Conservation (phyloP, 1,140 invertebrate genomes). For the Oscheius sp. region DNA sequence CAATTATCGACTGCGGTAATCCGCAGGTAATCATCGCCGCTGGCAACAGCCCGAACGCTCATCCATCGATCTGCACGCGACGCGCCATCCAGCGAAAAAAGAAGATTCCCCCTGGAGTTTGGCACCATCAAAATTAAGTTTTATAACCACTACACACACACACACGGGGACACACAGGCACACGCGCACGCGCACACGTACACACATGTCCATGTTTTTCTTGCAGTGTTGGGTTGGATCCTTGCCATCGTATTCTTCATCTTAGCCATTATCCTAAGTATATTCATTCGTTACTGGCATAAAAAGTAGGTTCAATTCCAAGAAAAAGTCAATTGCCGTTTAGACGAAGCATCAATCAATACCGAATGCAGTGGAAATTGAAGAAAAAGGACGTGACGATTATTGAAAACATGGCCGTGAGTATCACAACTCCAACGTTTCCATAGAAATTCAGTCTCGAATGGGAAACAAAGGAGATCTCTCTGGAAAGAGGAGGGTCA, state of each 20-base stretch:
- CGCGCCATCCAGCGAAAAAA: too few relatives aligned
- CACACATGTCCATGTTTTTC: too few relatives aligned
- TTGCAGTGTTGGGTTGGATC: not conserved
- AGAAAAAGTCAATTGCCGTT: not conserved
- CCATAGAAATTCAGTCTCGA: not conserved
- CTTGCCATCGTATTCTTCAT: not conserved
- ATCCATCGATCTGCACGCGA: not conserved
- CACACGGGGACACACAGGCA: too few relatives aligned
- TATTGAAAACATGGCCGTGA: constrained; percentile 8
- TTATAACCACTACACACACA: too few relatives aligned
- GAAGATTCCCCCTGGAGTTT: too few relatives aligned
- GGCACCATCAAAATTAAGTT: too few relatives aligned
- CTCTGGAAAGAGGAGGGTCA: not conserved
- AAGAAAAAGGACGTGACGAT: constrained; percentile 10
- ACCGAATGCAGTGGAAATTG: constrained; percentile 25
- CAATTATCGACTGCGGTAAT: not conserved
- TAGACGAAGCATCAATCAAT: not conserved
- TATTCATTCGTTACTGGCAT: not conserved
- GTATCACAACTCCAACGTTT: not conserved
- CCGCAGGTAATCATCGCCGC: constrained; percentile 5
- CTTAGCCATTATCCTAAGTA: not conserved
- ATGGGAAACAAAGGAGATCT: not conserved
- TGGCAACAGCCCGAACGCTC: not conserved
- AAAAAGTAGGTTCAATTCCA: not conserved
- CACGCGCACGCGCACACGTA: too few relatives aligned